Evolutionary conservation across 1,140 invertebrate species (phyloP).

Genomic region (Acromyrmex heyeri): DNA sequence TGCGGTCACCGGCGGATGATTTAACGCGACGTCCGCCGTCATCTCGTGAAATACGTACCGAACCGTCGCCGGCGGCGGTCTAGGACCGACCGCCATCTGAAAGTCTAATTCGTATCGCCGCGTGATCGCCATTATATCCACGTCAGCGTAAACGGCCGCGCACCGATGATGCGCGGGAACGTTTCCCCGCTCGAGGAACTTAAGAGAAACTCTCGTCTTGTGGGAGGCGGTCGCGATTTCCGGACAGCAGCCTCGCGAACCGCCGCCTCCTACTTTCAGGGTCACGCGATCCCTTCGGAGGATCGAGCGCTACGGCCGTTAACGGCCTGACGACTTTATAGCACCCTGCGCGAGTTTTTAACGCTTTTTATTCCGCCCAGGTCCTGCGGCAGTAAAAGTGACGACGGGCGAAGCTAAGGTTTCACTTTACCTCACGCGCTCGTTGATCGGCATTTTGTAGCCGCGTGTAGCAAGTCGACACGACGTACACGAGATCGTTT

Average conservation of each 20-base stretch:
- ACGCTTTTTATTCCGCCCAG: conserved; percentile 53
- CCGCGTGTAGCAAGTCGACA: background rate
- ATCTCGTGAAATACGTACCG: conserved; percentile 76
- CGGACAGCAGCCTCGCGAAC: conserved; percentile 30
- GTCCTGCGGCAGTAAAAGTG: conserved; percentile 44
- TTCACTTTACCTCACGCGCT: conserved; percentile 44
- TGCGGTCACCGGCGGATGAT: conserved; percentile 81
- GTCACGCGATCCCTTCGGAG: conserved; percentile 54
- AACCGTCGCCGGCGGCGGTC: conserved; percentile 49
- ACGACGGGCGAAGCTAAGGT: conserved; percentile 51
- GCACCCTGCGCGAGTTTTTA: conserved; percentile 48
- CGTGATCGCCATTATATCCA: conserved; percentile 72
- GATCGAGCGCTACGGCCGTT: conserved; percentile 42
- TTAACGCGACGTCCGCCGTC: conserved; percentile 77
- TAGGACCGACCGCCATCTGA: conserved; percentile 74
- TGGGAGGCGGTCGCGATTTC: conserved; percentile 51
- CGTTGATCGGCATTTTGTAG: conserved; percentile 50
- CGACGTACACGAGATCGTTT: background rate
- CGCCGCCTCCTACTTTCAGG: conserved; percentile 29
- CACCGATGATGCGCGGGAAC: background rate
- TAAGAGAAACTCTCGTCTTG: conserved; percentile 42
- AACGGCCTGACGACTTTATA: conserved; percentile 61
- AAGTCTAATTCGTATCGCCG: conserved; percentile 76
- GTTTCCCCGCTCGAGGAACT: background rate
- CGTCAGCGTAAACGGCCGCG: conserved; percentile 72